Evolutionary conservation across 1,140 invertebrate genomes (phyloP).

Genomic region (Diachasmimorpha longicaudata): DNA sequence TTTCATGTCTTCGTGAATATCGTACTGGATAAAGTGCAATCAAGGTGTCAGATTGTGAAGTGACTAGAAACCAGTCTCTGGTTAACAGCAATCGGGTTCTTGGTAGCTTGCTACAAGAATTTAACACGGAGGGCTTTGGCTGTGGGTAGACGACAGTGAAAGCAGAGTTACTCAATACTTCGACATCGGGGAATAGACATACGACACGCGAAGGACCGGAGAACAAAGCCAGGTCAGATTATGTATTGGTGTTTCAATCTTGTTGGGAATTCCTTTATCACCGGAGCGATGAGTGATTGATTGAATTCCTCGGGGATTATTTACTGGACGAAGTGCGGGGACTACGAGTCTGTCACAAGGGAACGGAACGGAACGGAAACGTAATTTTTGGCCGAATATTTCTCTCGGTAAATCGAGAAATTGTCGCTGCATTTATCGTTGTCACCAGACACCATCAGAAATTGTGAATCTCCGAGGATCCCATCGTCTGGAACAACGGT

Average conservation of each 20-base stretch:
- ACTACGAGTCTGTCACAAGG: too few species aligned
- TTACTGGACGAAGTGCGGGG: too few species aligned
- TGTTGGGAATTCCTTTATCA: background rate
- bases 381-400: too few species aligned
- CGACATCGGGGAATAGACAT: conserved; percentile 38
- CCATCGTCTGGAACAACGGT: conserved; percentile 8
- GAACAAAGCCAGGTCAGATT: conserved; percentile 5
- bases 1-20: background rate
- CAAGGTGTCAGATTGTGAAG: background rate
- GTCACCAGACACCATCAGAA: background rate
- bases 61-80: background rate
- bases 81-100: background rate
- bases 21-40: background rate
- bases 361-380: too few species aligned
- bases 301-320: background rate
- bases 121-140: conserved; percentile 31
- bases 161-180: conserved; percentile 51
- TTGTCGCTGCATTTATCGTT: background rate
- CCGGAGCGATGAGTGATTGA: background rate
- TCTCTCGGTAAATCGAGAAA: too few species aligned
- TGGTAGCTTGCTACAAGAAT: conserved; percentile 35
- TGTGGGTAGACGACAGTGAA: conserved; percentile 51
- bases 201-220: background rate
- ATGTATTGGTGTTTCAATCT: background rate
- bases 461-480: background rate